Conservation (phyloP, 2,113 vertebrate genomes). For the Phrynosoma platyrhinos region DNA sequence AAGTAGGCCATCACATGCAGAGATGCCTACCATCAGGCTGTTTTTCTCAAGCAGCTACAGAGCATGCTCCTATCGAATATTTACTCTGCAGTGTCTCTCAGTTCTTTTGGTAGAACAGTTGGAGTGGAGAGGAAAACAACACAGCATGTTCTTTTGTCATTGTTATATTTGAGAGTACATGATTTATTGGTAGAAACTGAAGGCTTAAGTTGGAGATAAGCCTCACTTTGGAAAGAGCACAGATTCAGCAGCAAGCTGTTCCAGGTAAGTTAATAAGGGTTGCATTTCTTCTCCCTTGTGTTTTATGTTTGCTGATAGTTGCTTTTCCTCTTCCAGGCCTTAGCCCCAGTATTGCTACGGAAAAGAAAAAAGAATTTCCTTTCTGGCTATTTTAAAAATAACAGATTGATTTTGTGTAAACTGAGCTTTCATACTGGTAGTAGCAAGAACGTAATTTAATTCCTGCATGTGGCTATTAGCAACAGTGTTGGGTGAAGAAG, state of each 20-base stretch:
- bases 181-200: conserved; percentile 61
- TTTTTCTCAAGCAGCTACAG: conserved; percentile 69
- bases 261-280: conserved; percentile 68
- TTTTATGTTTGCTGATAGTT: conserved; percentile 44
- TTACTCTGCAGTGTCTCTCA: conserved; percentile 53
- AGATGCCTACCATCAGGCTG: conserved; percentile 67
- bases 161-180: conserved; percentile 40
- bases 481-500: conserved; percentile 16
- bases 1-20: conserved; percentile 79
- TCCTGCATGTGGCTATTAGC: not conserved
- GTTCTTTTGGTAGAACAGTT: conserved; percentile 60
- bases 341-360: not conserved
- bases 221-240: conserved; percentile 36
- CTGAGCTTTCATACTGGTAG: not conserved
- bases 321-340: conserved; percentile 38
- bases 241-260: conserved; percentile 34
- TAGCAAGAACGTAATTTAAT: not conserved
- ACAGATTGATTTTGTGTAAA: conserved; percentile 30
- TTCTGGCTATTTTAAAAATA: conserved; percentile 27
- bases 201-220: conserved; percentile 51
- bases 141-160: conserved; percentile 58
- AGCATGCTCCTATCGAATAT: conserved; percentile 77
- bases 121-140: conserved; percentile 52
- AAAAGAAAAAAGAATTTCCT: not conserved
- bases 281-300: conserved; percentile 44